Evolutionary conservation across 2,888 invertebrate species (phyloP).

Genomic region (Troides helena): DNA sequence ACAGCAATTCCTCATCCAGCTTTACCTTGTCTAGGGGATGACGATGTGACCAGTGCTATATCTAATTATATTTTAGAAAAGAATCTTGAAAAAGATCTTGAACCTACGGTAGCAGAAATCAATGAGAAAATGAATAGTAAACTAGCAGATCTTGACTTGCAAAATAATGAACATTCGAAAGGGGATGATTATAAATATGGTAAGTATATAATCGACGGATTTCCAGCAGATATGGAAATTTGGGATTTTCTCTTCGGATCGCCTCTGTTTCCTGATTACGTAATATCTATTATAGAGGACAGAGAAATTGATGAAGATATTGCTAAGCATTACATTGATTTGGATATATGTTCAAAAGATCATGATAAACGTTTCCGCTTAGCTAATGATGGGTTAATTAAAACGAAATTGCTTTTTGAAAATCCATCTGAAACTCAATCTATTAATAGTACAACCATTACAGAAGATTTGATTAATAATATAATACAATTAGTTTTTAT

Average conservation of each 20-base stretch:
- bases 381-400: constrained; percentile 57
- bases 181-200: constrained; percentile 52
- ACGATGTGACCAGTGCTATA: constrained; percentile 68
- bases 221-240: constrained; percentile 72
- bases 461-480: constrained; percentile 42
- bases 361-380: constrained; percentile 50
- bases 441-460: constrained; percentile 45
- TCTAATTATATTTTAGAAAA: constrained; percentile 55
- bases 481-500: constrained; percentile 34
- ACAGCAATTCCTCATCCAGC: constrained; percentile 46
- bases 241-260: constrained; percentile 67
- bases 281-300: constrained; percentile 77
- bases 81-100: constrained; percentile 64
- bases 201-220: constrained; percentile 82
- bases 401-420: constrained; percentile 47
- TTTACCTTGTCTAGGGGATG: constrained; percentile 67
- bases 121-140: constrained; percentile 58
- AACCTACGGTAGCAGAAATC: constrained; percentile 66
- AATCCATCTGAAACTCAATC: constrained; percentile 31
- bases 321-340: constrained; percentile 55
- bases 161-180: constrained; percentile 46
- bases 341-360: constrained; percentile 51
- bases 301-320: constrained; percentile 62
- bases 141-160: constrained; percentile 59
- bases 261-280: constrained; percentile 76